Conservation (phyloP, 2,888 invertebrate species). For the Tinea trinotella region DNA sequence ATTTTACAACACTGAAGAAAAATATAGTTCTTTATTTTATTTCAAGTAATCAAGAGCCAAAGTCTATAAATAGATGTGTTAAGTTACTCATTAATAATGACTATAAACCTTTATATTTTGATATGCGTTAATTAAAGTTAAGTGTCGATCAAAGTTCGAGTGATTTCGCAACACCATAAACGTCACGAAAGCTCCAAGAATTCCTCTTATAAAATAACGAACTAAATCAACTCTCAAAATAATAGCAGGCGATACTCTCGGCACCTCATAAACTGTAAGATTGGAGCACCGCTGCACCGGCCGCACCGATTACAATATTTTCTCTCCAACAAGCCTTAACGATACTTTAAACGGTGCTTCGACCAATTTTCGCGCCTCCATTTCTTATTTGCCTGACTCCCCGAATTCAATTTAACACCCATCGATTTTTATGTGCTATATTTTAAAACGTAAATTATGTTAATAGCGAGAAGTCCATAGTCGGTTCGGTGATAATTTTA, state of each 20-base stretch:
- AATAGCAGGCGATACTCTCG: slow-evolving; percentile 29
- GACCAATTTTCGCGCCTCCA: slow-evolving; percentile 62
- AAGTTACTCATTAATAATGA: too few relatives aligned
- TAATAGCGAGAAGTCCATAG: slow-evolving; percentile 50
- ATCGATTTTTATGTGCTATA: slow-evolving; percentile 53
- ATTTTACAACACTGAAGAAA: too few relatives aligned
- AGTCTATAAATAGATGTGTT: too few relatives aligned
- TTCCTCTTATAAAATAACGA: slow-evolving; percentile 41
- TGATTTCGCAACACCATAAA: slow-evolving; percentile 5
- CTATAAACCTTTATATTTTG: too few relatives aligned
- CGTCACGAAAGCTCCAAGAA: slow-evolving; percentile 26
- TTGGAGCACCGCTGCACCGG: slow-evolving; percentile 25
- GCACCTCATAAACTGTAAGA: slow-evolving; percentile 52
- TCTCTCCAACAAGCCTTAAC: slow-evolving; percentile 56
- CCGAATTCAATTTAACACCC: slow-evolving; percentile 69
- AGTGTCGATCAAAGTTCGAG: neutral
- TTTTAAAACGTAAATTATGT: slow-evolving; percentile 54
- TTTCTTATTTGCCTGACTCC: slow-evolving; percentile 63
- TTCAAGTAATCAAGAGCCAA: too few relatives aligned
- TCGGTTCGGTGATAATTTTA: slow-evolving; percentile 47
- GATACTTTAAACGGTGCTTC: slow-evolving; percentile 62
- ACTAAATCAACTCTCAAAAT: slow-evolving; percentile 31
- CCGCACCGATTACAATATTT: slow-evolving; percentile 57
- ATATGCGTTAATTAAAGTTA: too few relatives aligned
- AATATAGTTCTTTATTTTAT: too few relatives aligned